These are phyloP conservation scores for Noctua pronuba DNA, from an alignment of 2,888 invertebrate species.

Conservation along the genomic window DNA sequence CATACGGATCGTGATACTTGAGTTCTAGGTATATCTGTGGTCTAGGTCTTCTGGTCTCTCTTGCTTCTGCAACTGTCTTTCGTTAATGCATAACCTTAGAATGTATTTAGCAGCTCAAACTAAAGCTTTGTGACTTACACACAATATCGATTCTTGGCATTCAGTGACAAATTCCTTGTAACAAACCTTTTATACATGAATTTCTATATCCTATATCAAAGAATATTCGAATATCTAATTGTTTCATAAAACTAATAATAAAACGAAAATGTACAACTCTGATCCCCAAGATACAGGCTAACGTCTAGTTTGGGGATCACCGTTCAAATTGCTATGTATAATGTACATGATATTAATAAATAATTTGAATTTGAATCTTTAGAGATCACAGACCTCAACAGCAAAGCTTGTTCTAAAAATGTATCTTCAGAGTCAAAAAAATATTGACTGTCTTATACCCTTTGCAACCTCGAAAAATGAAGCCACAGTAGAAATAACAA, in stretches of 20 bases:
- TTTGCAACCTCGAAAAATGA: not conserved
- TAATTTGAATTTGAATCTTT: too few relatives aligned
- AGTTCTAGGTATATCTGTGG: too few relatives aligned
- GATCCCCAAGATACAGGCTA: too few relatives aligned
- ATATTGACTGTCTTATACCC: not conserved
- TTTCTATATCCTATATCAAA: not conserved
- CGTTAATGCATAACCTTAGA: not conserved
- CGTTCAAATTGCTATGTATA: too few relatives aligned
- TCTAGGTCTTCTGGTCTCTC: not conserved
- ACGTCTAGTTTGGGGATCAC: too few relatives aligned
- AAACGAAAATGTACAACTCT: too few relatives aligned
- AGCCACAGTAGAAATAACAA: not conserved
- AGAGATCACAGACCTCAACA: not conserved
- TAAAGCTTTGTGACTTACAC: not conserved
- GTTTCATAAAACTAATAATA: not conserved
- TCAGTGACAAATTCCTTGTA: not conserved
- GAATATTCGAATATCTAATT: not conserved
- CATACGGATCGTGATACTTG: too few relatives aligned
- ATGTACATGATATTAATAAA: too few relatives aligned
- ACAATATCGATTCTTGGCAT: not conserved
- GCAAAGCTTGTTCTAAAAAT: not conserved
- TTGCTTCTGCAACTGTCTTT: not conserved
- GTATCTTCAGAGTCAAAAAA: not conserved
- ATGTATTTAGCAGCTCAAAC: not conserved
- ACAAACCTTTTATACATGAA: not conserved